Base-by-base conservation (phyloP, 2,113 vertebrate species). In the Pelodiscus sinensis region DNA sequence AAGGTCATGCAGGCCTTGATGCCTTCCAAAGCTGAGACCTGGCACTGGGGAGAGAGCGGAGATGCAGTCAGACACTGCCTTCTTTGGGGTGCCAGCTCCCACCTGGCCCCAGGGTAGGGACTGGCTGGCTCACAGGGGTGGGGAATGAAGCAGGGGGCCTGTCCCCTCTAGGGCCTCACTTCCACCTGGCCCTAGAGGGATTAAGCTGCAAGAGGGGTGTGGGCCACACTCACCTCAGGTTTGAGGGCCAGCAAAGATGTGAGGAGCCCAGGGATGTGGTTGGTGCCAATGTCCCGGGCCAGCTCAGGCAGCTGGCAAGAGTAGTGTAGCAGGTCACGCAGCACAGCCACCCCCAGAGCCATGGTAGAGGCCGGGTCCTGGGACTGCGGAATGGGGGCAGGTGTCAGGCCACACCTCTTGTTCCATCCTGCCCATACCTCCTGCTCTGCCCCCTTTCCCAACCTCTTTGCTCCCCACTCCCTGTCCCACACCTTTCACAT, bases 161-260 rank as follows among this genome's bases (percentile, higher is more conserved):
- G 52, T 9, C 52, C 52, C 52, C 52, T 54, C 52, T 54, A 54
- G 52, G 38, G 38, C 44, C 44, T 44, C 6, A 6, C 44, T 44
- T 44, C 44, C 44, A 44, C 44, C 44, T 44, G 44, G 44, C 5
- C 44, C 44, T 44, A 44, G 44, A 44, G 44, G 44, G 44, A 44
- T 44, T 44, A 44, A 44, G 6, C 5, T 18, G 22, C 4, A 7
- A 24, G 55, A 22, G 3, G 44, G 68, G 11, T 12, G 2, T 15
- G 6, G 44, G 44, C 44, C 44, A 44, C 44, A 14, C 94, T 98
- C 87, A 99, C 99, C 98, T 99, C 98, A 1, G 97, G 95, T 89
- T 99, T 98, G 31, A 99, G 98, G 75, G 98, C 98, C 85, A 99
- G 97, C 86, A 99, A 95, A 12, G 99, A 99, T 1, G 98, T 99